These are phyloP conservation scores for Hybognathus amarus DNA, from an alignment of 2,797 vertebrate genomes.

Conservation along the genomic window DNA sequence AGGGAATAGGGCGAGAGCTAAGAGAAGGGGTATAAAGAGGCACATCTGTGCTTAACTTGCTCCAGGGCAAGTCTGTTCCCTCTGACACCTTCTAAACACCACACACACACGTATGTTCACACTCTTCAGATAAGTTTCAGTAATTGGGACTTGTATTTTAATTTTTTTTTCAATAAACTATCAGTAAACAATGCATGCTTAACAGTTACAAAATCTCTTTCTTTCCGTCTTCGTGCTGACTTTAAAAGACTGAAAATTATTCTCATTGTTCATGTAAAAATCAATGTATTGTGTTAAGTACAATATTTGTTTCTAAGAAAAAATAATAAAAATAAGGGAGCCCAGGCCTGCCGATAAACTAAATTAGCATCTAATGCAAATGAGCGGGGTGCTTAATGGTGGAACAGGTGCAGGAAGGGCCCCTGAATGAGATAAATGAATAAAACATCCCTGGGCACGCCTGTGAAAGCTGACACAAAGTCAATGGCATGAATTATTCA, in stretches of 20 bases:
- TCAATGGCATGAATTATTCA: slow-evolving; percentile 98
- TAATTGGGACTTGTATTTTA: neutral
- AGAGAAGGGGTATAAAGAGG: slow-evolving; percentile 49
- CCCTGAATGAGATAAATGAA: slow-evolving; percentile 99
- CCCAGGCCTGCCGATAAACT: slow-evolving; percentile 75
- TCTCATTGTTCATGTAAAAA: slow-evolving; percentile 57
- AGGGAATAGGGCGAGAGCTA: slow-evolving; percentile 47
- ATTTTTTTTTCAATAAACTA: slow-evolving; percentile 23
- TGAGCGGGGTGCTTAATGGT: slow-evolving; percentile 92
- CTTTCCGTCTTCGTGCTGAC: neutral
- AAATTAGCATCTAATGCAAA: slow-evolving; percentile 98
- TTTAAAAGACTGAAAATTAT: slow-evolving; percentile 56
- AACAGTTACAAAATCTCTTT: neutral
- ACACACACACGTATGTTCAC: slow-evolving; percentile 54
- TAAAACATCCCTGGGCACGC: slow-evolving; percentile 88
- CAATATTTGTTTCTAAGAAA: slow-evolving; percentile 57
- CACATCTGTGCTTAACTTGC: slow-evolving; percentile 69
- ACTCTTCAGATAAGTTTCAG: slow-evolving; percentile 47
- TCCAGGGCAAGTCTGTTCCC: slow-evolving; percentile 62
- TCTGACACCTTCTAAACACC: slow-evolving; percentile 51
- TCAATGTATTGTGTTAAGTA: slow-evolving; percentile 23
- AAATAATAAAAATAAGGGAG: slow-evolving; percentile 59
- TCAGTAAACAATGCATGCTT: slow-evolving; percentile 8
- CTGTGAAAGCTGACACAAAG: slow-evolving; percentile 88
- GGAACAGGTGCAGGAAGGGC: slow-evolving; percentile 94